These are phyloP conservation scores for Lynx canadensis DNA, from an alignment of 2,113 vertebrate species.

Conservation along the genomic window DNA sequence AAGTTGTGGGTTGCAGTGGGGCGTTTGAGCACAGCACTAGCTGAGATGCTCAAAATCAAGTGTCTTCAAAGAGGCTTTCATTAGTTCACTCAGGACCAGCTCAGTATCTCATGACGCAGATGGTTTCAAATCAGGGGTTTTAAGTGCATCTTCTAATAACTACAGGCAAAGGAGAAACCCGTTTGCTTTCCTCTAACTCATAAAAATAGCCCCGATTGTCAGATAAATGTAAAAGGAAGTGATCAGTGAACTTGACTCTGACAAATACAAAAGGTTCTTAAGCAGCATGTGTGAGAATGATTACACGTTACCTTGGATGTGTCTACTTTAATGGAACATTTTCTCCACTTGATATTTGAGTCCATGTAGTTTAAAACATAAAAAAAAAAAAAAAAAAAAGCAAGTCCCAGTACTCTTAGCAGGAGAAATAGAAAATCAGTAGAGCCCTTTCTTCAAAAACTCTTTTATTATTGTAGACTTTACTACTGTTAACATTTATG, in stretches of 20 bases:
- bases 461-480: background rate
- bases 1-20: background rate
- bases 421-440: background rate
- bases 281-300: background rate
- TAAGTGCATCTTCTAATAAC: constrained; percentile 59
- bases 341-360: constrained; percentile 49
- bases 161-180: constrained; percentile 43
- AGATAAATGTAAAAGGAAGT: constrained; percentile 69
- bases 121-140: constrained; percentile 51
- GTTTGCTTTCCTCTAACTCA: constrained; percentile 57
- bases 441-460: background rate
- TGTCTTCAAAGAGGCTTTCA: constrained; percentile 21
- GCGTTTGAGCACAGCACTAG: background rate
- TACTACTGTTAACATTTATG: background rate
- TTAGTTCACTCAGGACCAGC: constrained; percentile 2
- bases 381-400: background rate
- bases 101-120: constrained; percentile 43
- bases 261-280: constrained; percentile 64
- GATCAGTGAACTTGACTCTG: constrained; percentile 70
- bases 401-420: constrained; percentile 1
- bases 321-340: background rate
- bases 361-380: constrained; percentile 68
- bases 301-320: background rate
- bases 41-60: background rate
- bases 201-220: constrained; percentile 68